A percentile compares a stretch with the other conserved stretches of the same genome.
These are phyloP conservation scores for Cololabis saira DNA, from an alignment of 2,113 vertebrate genomes.

Conservation along the genomic window DNA sequence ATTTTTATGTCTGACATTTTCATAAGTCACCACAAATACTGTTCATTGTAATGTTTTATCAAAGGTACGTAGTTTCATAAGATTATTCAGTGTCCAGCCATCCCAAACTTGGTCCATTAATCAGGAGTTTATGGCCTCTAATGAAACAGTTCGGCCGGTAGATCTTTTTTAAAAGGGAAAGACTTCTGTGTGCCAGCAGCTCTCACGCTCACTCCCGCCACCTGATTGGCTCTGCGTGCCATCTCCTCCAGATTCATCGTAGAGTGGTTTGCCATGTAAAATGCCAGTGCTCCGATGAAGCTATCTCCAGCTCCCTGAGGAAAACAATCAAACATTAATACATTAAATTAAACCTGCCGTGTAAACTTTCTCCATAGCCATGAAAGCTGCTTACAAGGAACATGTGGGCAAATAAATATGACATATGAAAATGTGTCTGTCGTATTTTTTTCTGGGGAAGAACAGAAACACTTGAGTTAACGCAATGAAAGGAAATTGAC, in stretches of 20 bases:
- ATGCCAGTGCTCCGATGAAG: conserved; percentile 94
- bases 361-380: too few species aligned
- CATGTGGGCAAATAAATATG: too few species aligned
- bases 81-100: neutral
- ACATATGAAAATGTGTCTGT: too few species aligned
- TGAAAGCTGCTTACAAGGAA: too few species aligned
- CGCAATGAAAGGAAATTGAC: neutral
- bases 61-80: neutral
- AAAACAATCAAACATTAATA: conserved; percentile 27
- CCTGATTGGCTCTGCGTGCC: conserved; percentile 87
- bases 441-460: neutral
- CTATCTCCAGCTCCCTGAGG: conserved; percentile 96
- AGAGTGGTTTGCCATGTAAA: conserved; percentile 91
- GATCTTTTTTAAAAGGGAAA: conserved; percentile 86
- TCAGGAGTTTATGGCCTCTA: neutral
- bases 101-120: neutral
- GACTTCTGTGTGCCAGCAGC: conserved; percentile 90
- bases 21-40: neutral
- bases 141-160: conserved; percentile 86
- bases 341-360: neutral
- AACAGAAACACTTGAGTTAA: neutral
- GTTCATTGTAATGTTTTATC: neutral
- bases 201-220: conserved; percentile 89
- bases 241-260: conserved; percentile 89
- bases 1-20: neutral